Percentiles rank a stretch among this genome's conserved stretches.
Conservation (phyloP, 2,113 vertebrate species). For the Microcebus tavaratra region DNA sequence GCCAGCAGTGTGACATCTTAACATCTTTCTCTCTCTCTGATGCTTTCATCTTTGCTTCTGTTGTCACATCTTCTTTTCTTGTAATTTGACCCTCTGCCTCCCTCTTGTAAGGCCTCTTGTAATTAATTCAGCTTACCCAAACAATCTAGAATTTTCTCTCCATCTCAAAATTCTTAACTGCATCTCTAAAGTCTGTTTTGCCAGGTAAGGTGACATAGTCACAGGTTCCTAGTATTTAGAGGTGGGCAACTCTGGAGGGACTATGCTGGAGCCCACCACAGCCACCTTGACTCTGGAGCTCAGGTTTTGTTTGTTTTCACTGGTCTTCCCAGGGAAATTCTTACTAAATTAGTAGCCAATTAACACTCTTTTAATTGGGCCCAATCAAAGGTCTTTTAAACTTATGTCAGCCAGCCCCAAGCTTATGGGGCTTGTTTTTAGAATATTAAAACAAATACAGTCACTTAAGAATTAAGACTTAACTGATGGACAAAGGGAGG, state of each 20-base stretch:
- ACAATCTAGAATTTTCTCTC: background rate
- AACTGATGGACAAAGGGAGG: background rate
- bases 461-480: constrained; percentile 1
- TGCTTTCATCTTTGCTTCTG: background rate
- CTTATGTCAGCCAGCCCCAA: background rate
- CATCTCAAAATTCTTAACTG: background rate
- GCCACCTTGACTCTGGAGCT: background rate
- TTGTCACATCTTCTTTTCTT: background rate
- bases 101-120: background rate
- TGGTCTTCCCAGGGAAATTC: background rate
- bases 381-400: background rate
- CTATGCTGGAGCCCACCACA: background rate
- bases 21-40: background rate
- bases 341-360: background rate
- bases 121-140: background rate
- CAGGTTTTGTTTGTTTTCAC: background rate
- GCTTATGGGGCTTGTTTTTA: background rate
- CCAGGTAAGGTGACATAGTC: background rate
- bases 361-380: background rate
- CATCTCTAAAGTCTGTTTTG: background rate
- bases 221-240: background rate
- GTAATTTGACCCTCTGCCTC: background rate
- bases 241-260: background rate
- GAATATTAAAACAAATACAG: background rate
- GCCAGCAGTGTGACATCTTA: background rate